These are phyloP conservation scores for Lophius piscatorius DNA, from an alignment of 2,113 vertebrate species.

Conservation along the genomic window DNA sequence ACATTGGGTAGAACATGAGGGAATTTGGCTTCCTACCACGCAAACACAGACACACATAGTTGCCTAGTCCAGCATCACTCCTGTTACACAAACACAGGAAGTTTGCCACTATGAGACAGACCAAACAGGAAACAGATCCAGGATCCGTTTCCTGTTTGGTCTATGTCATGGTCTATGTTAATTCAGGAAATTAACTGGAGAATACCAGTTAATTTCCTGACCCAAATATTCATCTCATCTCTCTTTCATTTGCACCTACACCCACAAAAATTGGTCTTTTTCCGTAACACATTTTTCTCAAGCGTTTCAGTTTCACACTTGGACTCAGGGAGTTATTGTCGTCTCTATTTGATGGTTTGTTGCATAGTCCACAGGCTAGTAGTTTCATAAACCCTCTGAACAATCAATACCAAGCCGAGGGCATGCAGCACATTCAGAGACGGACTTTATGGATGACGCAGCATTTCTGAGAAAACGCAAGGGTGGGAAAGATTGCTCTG, in stretches of 20 bases:
- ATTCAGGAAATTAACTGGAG: too few relatives aligned
- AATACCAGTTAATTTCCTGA: too few relatives aligned
- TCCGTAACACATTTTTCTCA: constrained; percentile 38
- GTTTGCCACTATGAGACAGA: background rate
- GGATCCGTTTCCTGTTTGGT: too few relatives aligned
- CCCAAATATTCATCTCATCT: constrained; percentile 2
- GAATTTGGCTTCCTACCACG: too few relatives aligned
- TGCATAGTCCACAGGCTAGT: background rate
- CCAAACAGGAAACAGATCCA: constrained; percentile 56
- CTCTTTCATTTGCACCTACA: background rate
- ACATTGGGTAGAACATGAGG: too few relatives aligned
- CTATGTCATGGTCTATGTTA: too few relatives aligned
- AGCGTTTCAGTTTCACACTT: constrained; percentile 59
- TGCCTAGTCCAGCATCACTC: background rate
- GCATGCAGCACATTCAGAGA: constrained; percentile 19
- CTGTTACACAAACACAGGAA: constrained; percentile 53
- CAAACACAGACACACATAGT: background rate
- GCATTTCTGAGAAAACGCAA: background rate
- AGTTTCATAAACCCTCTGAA: constrained; percentile 43
- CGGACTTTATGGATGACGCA: constrained; percentile 13
- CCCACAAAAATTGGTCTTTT: background rate
- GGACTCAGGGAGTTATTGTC: constrained; percentile 24
- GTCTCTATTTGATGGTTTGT: constrained; percentile 33
- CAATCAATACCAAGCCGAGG: constrained; percentile 26
- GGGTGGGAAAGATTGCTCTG: constrained; percentile 2